Evolutionary conservation across 2,113 vertebrate species (phyloP), one percentile per base, ranked within the genome.

Genomic region (Macroglossus sobrinus): DNA sequence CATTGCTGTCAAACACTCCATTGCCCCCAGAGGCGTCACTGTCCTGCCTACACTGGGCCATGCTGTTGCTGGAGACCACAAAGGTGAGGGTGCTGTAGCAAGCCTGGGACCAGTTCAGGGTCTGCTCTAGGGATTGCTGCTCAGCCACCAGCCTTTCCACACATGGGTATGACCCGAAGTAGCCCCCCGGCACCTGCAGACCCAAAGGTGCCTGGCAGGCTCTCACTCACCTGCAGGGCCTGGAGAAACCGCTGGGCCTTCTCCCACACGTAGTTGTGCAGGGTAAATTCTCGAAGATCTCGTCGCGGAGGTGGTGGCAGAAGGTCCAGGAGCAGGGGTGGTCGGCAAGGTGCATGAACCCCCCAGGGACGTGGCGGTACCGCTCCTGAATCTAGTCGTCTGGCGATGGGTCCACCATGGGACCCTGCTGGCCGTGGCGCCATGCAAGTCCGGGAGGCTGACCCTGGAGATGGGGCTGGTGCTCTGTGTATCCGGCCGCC

Each of bases 311-410:
- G 87, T 98, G 98, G 91, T 98, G 98, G 91, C 98, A 98, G 96
- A 98, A 98, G 26, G 98, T 98, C 96, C 98, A 98, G 64, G 98
- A 98, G 90, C 97, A 98, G 43, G 98, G 98, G 95, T 97, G 98
- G 43, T 98, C 98, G 0, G 50, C 96, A 50, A 98, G 69, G 47
- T 79, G 68, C 24, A 98, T 92, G 11, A 95, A 98, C 11, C 40
- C 63, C 0, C 93, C 84, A 0, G 80, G n/a, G 90, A 98, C 98
- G 72, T 97, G 96, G 69, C 93, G 94, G 94, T 98, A 97, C 22
- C 4, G 64, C 33, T 98, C 98, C 38, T 98, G 96, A 98, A 98
- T 98, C 98, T 98, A 98, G 96, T 98, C 96, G 12, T 98, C 87
- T 15, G 96, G 26, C 3, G 74, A 64, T 98, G 98, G 81, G 95